These are phyloP conservation scores for Cydia splendana DNA, from an alignment of 1,140 invertebrate genomes.

Conservation along the genomic window DNA sequence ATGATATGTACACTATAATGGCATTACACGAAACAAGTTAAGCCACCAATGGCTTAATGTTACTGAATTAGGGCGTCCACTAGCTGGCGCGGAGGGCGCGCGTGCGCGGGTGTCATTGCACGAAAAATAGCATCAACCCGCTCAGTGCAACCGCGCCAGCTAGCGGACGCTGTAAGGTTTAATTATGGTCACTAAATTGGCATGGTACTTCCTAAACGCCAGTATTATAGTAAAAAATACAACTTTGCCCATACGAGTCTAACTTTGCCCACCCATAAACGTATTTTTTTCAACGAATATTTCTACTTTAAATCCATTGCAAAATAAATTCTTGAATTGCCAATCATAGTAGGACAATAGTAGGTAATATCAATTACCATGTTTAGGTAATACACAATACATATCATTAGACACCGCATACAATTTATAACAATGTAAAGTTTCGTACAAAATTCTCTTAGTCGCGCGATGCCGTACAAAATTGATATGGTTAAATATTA, in stretches of 20 bases:
- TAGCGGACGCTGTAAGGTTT: too few species aligned
- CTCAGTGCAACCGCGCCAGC: too few species aligned
- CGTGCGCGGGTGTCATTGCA: too few species aligned
- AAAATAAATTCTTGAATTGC: too few species aligned
- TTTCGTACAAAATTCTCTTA: conserved; percentile 17
- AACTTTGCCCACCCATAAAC: background rate
- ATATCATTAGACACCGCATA: conserved; percentile 5
- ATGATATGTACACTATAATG: background rate
- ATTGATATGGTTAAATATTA: conserved; percentile 10
- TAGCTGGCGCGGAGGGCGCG: too few species aligned
- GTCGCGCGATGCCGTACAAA: background rate
- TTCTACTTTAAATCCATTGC: too few species aligned
- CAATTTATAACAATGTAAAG: background rate
- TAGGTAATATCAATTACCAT: background rate
- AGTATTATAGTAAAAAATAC: background rate
- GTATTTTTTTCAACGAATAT: too few species aligned
- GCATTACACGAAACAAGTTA: background rate
- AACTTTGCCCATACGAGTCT: background rate
- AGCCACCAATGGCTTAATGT: background rate
- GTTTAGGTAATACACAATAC: background rate
- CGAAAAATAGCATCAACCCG: too few species aligned
- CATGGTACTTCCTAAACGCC: too few species aligned
- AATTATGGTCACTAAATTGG: background rate
- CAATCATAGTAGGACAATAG: background rate
- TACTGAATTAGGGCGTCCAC: background rate